Evolutionary conservation across 2,888 invertebrate genomes (phyloP), one percentile per base, ranked within the genome.

Genomic region (Pristionchus arcanus): DNA sequence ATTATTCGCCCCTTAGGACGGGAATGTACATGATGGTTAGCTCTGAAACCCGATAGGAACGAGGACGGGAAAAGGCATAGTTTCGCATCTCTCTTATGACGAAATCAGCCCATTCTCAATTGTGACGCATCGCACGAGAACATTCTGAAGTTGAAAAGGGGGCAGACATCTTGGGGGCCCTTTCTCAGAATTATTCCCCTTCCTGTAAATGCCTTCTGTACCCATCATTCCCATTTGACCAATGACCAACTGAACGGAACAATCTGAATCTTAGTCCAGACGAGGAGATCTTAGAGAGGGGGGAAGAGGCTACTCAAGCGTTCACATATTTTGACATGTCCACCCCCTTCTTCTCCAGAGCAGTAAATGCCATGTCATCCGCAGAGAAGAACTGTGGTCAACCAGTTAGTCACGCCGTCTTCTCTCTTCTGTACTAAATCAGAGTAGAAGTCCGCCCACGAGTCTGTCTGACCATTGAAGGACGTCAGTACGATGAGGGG

Each of bases 1-100:
- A 74, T 74, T 74, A 37, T 37, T 37, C 74, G 63, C 63, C 21
- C 63, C 42, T 49, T 49, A 49, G 7, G 68, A 68, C 16, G 19
- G 19, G 31, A 34, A 31, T 31, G 31, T 28, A 68, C 68, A 68
- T 68, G 68, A 11, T 63, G 25, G 25, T 25, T 63, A n/a, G 31
- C 31, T 49, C 42, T 68, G 68, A 68, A 68, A 68, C 68, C 68
- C 68, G 68, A 68, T 68, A 68, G 68, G 68, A 31, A 68, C n/a
- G 16, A 11, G n/a, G n/a, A n/a, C 28, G 19, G 68, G 68, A 68
- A 68, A 68, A 68, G 68, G 68, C 68, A 68, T 68, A 68, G 68
- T 68, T 68, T 68, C 68, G 31, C 63, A 25, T n/a, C 55, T 21
- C 11, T 63, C 7, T 63, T 63, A 21, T 63, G 63, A 63, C 63